Evolutionary conservation across 2,113 vertebrate species (phyloP).

Genomic region (Gambusia holbrooki): DNA sequence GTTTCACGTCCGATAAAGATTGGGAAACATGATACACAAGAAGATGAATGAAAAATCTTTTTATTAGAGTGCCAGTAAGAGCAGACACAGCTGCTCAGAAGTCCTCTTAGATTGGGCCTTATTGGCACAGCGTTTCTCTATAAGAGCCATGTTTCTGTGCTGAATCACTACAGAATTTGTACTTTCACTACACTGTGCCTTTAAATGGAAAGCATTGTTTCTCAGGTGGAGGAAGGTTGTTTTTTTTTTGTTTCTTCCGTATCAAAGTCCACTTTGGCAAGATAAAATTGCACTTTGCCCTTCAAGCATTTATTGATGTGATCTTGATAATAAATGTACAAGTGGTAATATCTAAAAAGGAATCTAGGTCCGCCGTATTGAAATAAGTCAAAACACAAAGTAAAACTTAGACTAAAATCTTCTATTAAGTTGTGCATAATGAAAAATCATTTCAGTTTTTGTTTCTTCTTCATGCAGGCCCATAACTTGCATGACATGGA

Average conservation of each 20-base stretch:
- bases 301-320: background rate
- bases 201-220: background rate
- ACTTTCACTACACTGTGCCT: background rate
- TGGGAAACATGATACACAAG: background rate
- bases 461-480: too few relatives aligned
- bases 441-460: background rate
- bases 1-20: background rate
- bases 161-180: background rate
- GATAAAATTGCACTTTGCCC: background rate
- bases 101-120: background rate
- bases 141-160: background rate
- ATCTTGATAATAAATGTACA: background rate
- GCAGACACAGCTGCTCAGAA: background rate
- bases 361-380: background rate
- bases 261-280: background rate
- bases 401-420: background rate
- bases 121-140: background rate
- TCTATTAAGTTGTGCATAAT: background rate
- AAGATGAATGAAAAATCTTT: background rate
- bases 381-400: background rate
- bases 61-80: background rate
- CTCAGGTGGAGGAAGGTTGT: background rate
- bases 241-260: background rate
- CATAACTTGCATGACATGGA: too few relatives aligned
- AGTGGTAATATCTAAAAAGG: background rate